phyloP scores from a whole-genome alignment of 2,888 invertebrate species.

The Helleia helle region DNA sequence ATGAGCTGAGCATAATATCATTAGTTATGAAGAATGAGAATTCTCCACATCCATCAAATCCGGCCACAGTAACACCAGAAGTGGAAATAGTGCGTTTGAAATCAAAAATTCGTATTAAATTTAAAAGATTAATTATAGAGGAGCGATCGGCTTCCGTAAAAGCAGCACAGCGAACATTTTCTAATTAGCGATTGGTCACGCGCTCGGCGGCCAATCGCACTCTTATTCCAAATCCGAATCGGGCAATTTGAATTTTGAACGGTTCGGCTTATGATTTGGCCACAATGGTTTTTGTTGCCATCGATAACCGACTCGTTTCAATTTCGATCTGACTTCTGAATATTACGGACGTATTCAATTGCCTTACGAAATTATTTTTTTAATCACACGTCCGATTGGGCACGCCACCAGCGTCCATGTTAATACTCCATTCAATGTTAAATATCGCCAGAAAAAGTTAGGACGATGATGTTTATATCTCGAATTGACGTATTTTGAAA shows the following conservation, averaged over 20 bases:
- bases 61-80: conserved; percentile 34
- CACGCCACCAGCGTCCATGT: conserved; percentile 10
- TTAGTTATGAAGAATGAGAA: neutral
- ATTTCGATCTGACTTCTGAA: conserved; percentile 24
- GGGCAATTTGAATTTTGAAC: conserved; percentile 67
- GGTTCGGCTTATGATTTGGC: conserved; percentile 38
- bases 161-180: conserved; percentile 52
- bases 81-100: conserved; percentile 50
- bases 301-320: conserved; percentile 26
- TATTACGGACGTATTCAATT: conserved; percentile 25
- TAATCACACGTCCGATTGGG: conserved; percentile 18
- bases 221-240: conserved; percentile 53
- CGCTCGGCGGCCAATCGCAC: conserved; percentile 52
- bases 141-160: conserved; percentile 65
- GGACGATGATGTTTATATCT: conserved; percentile 1
- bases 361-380: conserved; percentile 19
- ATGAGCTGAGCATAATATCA: neutral
- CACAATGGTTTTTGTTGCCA: conserved; percentile 27
- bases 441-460: neutral
- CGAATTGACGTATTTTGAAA: neutral
- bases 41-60: conserved; percentile 14
- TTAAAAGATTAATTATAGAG: conserved; percentile 65
- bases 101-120: conserved; percentile 59
- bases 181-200: conserved; percentile 73
- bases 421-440: conserved; percentile 7